Evolutionary conservation across 2,888 invertebrate species (phyloP), one percentile per base, ranked within the genome.

Genomic region (Pterostichus niger): DNA sequence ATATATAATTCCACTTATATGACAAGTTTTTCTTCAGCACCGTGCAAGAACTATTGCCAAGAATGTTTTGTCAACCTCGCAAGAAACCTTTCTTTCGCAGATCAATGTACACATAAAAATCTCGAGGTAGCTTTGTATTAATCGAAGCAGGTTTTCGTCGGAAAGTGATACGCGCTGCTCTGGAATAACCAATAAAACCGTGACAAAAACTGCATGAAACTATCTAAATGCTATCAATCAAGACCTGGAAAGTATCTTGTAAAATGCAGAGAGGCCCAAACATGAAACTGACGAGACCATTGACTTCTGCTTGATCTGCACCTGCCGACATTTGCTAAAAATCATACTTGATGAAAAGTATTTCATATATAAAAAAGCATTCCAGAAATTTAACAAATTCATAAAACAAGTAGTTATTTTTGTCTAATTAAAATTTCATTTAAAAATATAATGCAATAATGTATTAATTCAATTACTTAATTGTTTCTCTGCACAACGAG

Each of bases 71-170:
- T 64, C 52, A 49, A 59, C 71, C 40, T 44, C 35, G 56, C 15
- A 82, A 76, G 82, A 76, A 64, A 46, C 75, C 49, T 73, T 84
- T 85, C 84, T 86, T 87, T 86, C 86, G 86, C 86, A 87, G 86
- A 77, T 83, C 87, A 87, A 87, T 86, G 87, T 87, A 86, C 87
- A 87, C 87, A 87, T 87, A 87, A 87, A 87, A 87, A 86, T 86
- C 86, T 86, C 86, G 85, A 86, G 86, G 86, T 85, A 84, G 84
- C 40, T 75, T 85, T 84, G 85, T 85, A 87, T 86, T 86, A 86
- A 87, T 86, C 86, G 86, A 84, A 85, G 85, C 84, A 84, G 84
- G 83, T 83, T 83, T 83, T 85, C 84, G 84, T 86, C 84, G 85
- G 85, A 86, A 86, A 87, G 86, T 86, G 87, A 86, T 86, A 85